These are phyloP conservation scores for Drosophila parabipectinata DNA, from an alignment of 1,140 invertebrate species.

Conservation along the genomic window DNA sequence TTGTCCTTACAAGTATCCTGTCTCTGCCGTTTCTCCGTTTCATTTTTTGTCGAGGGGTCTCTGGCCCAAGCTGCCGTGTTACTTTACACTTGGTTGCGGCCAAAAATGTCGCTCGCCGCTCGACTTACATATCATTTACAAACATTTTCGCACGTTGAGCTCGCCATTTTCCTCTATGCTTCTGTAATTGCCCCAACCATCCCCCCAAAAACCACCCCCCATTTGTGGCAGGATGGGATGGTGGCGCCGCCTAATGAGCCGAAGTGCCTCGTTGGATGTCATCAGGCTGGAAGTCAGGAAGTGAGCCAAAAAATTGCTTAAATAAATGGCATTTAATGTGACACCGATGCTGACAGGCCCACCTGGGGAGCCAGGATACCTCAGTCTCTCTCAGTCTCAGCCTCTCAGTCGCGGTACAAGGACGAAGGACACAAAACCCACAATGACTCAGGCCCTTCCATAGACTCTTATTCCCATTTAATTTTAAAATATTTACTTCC, in stretches of 20 bases:
- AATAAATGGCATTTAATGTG: constrained; percentile 82
- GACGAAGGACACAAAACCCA: neutral
- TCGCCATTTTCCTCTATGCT: constrained; percentile 47
- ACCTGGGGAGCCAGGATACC: constrained; percentile 19
- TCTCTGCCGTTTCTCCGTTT: neutral
- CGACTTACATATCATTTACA: constrained; percentile 54
- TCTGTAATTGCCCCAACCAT: constrained; percentile 65
- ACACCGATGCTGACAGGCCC: constrained; percentile 51
- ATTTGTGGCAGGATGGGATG: neutral
- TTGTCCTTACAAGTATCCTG: constrained; percentile 18
- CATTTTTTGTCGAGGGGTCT: neutral
- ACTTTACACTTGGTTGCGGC: constrained; percentile 73
- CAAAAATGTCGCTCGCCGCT: constrained; percentile 54
- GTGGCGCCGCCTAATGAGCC: constrained; percentile 74
- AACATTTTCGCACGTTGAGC: constrained; percentile 72
- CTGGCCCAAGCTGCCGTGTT: constrained; percentile 31
- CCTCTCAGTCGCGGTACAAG: neutral
- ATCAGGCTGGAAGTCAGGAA: constrained; percentile 67
- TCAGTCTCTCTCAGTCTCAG: too few species aligned
- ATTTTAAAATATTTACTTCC: neutral
- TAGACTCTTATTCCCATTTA: neutral
- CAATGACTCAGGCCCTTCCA: neutral
- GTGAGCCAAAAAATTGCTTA: constrained; percentile 81
- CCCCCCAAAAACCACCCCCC: neutral
- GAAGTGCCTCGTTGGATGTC: constrained; percentile 79